These are phyloP conservation scores for Leptopilina myrica DNA, from an alignment of 2,888 invertebrate species.

Conservation along the genomic window DNA sequence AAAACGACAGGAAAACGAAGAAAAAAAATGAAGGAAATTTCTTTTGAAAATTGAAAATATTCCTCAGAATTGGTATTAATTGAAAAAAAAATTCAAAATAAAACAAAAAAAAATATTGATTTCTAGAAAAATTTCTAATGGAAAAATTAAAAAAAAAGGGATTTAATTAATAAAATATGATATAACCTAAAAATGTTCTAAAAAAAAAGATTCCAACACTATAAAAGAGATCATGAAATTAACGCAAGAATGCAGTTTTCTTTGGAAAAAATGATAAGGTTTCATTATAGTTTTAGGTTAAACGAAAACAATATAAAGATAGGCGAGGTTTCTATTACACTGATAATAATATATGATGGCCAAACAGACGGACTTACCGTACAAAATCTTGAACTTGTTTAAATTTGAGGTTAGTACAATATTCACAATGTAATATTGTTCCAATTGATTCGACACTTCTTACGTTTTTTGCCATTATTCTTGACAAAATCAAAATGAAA, in stretches of 20 bases:
- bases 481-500: conserved; percentile 9
- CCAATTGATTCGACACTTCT: conserved; percentile 64
- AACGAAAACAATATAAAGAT: neutral
- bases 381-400: conserved; percentile 73
- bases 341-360: conserved; percentile 24
- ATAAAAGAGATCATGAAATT: too few relatives aligned
- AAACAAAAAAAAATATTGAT: too few relatives aligned
- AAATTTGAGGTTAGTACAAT: conserved; percentile 73
- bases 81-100: too few relatives aligned
- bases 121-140: too few relatives aligned
- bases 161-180: too few relatives aligned
- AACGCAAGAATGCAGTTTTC: neutral
- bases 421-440: conserved; percentile 69
- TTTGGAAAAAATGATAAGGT: neutral
- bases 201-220: too few relatives aligned
- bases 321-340: conserved; percentile 22
- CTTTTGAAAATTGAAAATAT: too few relatives aligned
- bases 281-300: neutral
- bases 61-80: too few relatives aligned
- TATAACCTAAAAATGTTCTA: too few relatives aligned
- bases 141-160: too few relatives aligned
- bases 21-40: too few relatives aligned
- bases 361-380: conserved; percentile 65
- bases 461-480: conserved; percentile 72
- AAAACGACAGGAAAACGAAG: too few relatives aligned